Base-by-base conservation (phyloP, 2,888 invertebrate species). In the Cylindroiulus punctatus region DNA sequence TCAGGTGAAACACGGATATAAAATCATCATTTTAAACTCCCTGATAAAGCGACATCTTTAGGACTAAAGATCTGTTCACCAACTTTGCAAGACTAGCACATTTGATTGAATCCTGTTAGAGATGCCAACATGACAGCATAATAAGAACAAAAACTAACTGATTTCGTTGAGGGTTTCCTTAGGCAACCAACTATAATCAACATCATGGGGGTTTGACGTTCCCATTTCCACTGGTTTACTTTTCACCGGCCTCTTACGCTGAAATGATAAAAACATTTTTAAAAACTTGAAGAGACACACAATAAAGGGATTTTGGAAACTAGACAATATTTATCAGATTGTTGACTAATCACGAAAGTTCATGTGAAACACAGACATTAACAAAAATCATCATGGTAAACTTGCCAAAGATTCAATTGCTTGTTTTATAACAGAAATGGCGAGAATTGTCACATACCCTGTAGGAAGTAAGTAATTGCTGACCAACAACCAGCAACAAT, bases 171-270 rank as follows among this genome's bases (percentile, higher is more conserved):
- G 93, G 88, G 96, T 95, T 91, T 97, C 96, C 90, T 95, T 95
- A 76, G 99, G 99, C 90, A 99, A 93, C 99, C 99, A 99, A 89
- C 99, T 98, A 90, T 97, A 98, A 92, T 99, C 99, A 4, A 99
- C 97, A 91, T 97, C 97, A 89, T 95, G 94, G 87, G 94, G 95
- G 90, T 95, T 96, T 87, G 94, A 94, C 0, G 98, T 98, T 88
- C 98, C 98, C 89, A 96, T 96, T 92, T 99, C 87, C 14, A 87
- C 47, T 14, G 30, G 88, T 36, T 89, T 88, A 26, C 84, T 83
- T 86, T 88, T 87, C 82, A 87, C 87, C n/a, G 88, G 87, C 86
- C 89, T 90, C 88, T 90, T 91, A 88, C 90, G 90, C 91, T 91
- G 14, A 57, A 86, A 44, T 57, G 47, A 17, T 5, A 26, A 65